Conservation (phyloP, 2,888 invertebrate species). For the Lumbricus terrestris region DNA sequence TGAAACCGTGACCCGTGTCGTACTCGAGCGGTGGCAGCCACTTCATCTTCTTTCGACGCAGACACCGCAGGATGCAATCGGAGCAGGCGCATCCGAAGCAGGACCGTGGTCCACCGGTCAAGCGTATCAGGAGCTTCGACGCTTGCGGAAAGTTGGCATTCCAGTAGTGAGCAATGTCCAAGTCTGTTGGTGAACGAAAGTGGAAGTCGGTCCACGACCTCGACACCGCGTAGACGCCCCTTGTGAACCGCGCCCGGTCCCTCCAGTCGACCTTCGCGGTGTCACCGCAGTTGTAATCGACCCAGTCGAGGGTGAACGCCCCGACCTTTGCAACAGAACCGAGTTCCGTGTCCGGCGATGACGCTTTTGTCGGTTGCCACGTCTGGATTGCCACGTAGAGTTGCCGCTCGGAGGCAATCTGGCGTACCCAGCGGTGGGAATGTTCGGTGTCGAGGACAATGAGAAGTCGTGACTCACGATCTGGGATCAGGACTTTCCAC, state of each 20-base stretch:
- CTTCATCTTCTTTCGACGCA: constrained; percentile 50
- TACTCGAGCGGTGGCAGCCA: constrained; percentile 54
- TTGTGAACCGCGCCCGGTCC: constrained; percentile 41
- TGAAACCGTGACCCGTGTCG: constrained; percentile 58
- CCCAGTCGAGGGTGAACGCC: constrained; percentile 53
- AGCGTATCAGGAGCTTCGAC: constrained; percentile 48
- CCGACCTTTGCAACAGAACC: constrained; percentile 42
- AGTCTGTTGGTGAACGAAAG: constrained; percentile 52
- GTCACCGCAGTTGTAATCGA: constrained; percentile 47
- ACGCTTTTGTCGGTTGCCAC: constrained; percentile 33
- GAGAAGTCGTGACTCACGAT: constrained; percentile 52
- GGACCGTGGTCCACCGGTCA: constrained; percentile 46
- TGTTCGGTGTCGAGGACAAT: constrained; percentile 53
- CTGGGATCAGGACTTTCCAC: constrained; percentile 50
- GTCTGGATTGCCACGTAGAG: constrained; percentile 54
- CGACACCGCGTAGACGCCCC: constrained; percentile 50
- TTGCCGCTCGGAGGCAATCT: constrained; percentile 40
- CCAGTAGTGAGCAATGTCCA: constrained; percentile 55
- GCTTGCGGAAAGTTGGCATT: constrained; percentile 50
- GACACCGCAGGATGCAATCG: constrained; percentile 46
- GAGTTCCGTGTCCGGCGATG: neutral
- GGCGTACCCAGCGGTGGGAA: constrained; percentile 52
- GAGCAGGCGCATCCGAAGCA: constrained; percentile 49
- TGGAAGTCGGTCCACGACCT: constrained; percentile 54
- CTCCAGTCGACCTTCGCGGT: constrained; percentile 44